Percentiles rank a stretch among this genome's conserved stretches.
Conservation (phyloP, 1,140 invertebrate species). For the Drosophila repleta region DNA sequence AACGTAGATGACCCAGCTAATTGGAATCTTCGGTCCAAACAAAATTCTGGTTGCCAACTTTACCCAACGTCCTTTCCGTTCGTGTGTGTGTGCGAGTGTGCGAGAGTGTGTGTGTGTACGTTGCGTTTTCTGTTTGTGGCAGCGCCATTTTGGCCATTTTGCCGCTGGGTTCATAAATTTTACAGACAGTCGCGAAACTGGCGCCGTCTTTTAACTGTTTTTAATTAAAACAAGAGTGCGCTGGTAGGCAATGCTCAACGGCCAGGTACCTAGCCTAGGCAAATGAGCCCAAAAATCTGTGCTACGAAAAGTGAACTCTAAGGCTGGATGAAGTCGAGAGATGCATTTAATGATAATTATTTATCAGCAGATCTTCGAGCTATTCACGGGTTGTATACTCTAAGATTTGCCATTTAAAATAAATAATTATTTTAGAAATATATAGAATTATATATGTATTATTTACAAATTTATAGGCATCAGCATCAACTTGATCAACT, state of each 20-base stretch:
- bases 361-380: not conserved
- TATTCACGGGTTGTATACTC: too few relatives aligned
- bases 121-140: constrained; percentile 35
- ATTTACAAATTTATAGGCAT: too few relatives aligned
- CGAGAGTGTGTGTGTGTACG: constrained; percentile 27
- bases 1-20: constrained; percentile 14
- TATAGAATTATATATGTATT: too few relatives aligned
- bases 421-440: too few relatives aligned
- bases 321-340: too few relatives aligned
- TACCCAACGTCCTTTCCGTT: constrained; percentile 5
- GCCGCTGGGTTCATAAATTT: constrained; percentile 62
- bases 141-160: constrained; percentile 38
- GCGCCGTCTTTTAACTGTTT: constrained; percentile 70
- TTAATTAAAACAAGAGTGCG: constrained; percentile 66
- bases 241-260: not conserved
- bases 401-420: too few relatives aligned
- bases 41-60: constrained; percentile 34
- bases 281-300: too few relatives aligned
- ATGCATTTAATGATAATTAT: too few relatives aligned
- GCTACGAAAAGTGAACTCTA: too few relatives aligned
- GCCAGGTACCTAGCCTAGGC: not conserved
- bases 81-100: constrained; percentile 23
- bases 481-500: too few relatives aligned
- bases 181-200: constrained; percentile 46
- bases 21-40: constrained; percentile 13